Evolutionary conservation across 2,797 vertebrate genomes (phyloP).

Genomic region (Dallia pectoralis): DNA sequence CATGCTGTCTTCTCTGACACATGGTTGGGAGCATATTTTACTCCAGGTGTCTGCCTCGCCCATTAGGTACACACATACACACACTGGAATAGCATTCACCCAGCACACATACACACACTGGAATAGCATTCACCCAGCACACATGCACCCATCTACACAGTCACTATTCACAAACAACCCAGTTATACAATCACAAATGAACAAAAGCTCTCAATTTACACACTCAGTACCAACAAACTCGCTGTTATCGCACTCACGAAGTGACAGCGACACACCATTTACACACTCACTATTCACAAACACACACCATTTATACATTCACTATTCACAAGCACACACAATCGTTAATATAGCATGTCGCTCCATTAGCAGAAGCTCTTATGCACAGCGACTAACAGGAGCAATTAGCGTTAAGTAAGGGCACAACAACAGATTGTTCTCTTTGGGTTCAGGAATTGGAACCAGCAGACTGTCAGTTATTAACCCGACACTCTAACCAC

Average conservation of each 20-base stretch:
- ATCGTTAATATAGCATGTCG: too few species aligned
- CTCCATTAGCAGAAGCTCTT: too few species aligned
- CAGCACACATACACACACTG: constrained; percentile 19
- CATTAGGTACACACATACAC: constrained; percentile 28
- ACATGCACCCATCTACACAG: constrained; percentile 18
- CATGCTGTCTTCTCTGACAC: constrained; percentile 40
- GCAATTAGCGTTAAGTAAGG: too few species aligned
- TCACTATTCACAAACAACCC: constrained; percentile 9
- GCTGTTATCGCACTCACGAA: too few species aligned
- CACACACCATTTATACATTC: not conserved
- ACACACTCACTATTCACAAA: constrained; percentile 19
- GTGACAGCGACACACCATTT: constrained; percentile 28
- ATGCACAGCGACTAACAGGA: not conserved
- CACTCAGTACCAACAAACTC: constrained; percentile 12
- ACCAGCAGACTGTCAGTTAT: too few species aligned
- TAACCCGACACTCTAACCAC: too few species aligned
- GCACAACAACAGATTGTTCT: too few species aligned
- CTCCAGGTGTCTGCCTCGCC: constrained; percentile 56
- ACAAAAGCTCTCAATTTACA: constrained; percentile 28
- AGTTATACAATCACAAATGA: constrained; percentile 7
- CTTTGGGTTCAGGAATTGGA: too few species aligned
- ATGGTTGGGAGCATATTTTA: constrained; percentile 38
- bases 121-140: constrained; percentile 12
- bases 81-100: constrained; percentile 12
- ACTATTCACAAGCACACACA: not conserved